phyloP scores from a whole-genome alignment of 92 coral and sea anemone genomes.

The Parazoanthus atlanticus region DNA sequence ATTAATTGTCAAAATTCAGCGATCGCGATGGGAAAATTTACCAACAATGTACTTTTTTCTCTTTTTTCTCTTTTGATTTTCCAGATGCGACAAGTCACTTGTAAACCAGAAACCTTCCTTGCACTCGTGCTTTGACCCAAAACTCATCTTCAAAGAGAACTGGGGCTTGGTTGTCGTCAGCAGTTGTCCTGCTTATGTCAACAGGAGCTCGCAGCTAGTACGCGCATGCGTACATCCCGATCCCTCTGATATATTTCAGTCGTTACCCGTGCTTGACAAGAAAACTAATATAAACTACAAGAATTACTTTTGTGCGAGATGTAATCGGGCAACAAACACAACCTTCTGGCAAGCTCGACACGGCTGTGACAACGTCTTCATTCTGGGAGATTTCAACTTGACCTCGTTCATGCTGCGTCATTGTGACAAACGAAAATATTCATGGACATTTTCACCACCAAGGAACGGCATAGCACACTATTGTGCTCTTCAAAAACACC shows the following conservation, averaged over 20 bases:
- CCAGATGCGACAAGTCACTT: background rate
- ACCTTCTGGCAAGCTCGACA: background rate
- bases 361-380: background rate
- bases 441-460: background rate
- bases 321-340: background rate
- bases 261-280: conserved; percentile 13
- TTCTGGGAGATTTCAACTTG: background rate
- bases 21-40: background rate
- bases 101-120: background rate
- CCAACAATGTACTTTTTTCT: background rate
- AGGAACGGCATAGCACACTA: background rate
- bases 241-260: conserved; percentile 4
- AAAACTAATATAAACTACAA: conserved; percentile 7
- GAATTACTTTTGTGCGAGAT: conserved; percentile 11
- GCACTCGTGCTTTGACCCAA: background rate
- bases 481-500: background rate
- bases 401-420: background rate
- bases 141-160: background rate
- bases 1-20: background rate
- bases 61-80: background rate
- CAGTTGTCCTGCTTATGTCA: background rate
- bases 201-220: background rate
- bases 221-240: conserved; percentile 9
- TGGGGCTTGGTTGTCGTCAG: conserved; percentile 9
- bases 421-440: background rate